Evolutionary conservation across 2,888 invertebrate genomes (phyloP).

Genomic region (Ochropleura leucogaster): DNA sequence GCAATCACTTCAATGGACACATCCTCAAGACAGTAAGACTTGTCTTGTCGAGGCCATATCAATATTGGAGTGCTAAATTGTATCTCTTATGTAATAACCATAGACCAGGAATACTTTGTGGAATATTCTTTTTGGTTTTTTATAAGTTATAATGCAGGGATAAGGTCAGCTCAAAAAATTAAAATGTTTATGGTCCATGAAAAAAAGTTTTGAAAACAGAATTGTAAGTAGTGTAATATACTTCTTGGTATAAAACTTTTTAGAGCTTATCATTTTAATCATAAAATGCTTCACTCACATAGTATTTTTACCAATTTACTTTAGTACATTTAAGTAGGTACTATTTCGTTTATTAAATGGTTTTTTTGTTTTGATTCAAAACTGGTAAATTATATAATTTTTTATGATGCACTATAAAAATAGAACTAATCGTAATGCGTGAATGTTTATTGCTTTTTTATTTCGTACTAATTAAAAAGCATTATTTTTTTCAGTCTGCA

Average conservation of each 20-base stretch:
- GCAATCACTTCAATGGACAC: slow-evolving; percentile 67
- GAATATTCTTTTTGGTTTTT: slow-evolving; percentile 6
- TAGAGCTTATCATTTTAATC: not conserved
- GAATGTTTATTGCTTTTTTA: slow-evolving; percentile 19
- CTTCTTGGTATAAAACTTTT: not conserved
- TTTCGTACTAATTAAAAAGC: not conserved
- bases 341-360: not conserved
- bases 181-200: not conserved
- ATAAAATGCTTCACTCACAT: not conserved
- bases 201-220: too few species aligned
- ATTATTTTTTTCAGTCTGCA: too few species aligned
- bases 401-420: slow-evolving; percentile 2
- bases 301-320: not conserved
- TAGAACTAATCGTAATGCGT: not conserved
- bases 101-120: slow-evolving; percentile 22
- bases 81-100: slow-evolving; percentile 42
- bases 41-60: slow-evolving; percentile 67
- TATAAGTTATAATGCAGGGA: not conserved
- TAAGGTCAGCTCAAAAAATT: not conserved
- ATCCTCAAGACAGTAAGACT: slow-evolving; percentile 66
- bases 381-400: not conserved
- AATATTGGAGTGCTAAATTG: slow-evolving; percentile 66
- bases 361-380: not conserved
- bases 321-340: not conserved
- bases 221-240: too few species aligned